Conservation (phyloP, 2,888 invertebrate species). For the Parnassius orleans region DNA sequence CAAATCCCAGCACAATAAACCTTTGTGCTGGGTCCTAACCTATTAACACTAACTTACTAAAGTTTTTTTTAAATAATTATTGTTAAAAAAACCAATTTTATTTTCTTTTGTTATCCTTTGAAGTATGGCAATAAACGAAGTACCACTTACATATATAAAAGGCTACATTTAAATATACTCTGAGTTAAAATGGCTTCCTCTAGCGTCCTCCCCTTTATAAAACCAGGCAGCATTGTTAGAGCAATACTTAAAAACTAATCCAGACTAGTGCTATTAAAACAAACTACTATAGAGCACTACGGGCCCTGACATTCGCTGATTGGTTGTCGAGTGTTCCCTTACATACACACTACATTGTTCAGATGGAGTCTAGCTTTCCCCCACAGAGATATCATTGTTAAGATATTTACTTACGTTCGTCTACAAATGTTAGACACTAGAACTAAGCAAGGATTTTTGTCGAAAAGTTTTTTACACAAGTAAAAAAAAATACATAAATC, state of each 20-base stretch:
- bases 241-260: constrained; percentile 74
- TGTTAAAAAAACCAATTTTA: too few species aligned
- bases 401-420: constrained; percentile 27
- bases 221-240: constrained; percentile 60
- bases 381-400: constrained; percentile 42
- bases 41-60: too few species aligned
- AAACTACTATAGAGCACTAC: constrained; percentile 52
- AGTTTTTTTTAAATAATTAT: too few species aligned
- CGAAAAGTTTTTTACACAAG: too few species aligned
- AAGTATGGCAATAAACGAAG: too few species aligned
- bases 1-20: too few species aligned
- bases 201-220: constrained; percentile 40
- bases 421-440: constrained; percentile 20
- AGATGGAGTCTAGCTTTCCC: constrained; percentile 24
- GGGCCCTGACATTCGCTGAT: constrained; percentile 57
- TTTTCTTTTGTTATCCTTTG: too few species aligned
- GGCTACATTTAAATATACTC: constrained; percentile 26
- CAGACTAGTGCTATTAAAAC: constrained; percentile 74
- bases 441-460: constrained; percentile 11
- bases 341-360: constrained; percentile 34
- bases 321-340: constrained; percentile 56
- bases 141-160: too few species aligned
- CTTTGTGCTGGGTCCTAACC: too few species aligned
- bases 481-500: too few species aligned
- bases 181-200: constrained; percentile 54